Conservation (phyloP, 2,888 invertebrate species). For the Coelinius sp. region DNA sequence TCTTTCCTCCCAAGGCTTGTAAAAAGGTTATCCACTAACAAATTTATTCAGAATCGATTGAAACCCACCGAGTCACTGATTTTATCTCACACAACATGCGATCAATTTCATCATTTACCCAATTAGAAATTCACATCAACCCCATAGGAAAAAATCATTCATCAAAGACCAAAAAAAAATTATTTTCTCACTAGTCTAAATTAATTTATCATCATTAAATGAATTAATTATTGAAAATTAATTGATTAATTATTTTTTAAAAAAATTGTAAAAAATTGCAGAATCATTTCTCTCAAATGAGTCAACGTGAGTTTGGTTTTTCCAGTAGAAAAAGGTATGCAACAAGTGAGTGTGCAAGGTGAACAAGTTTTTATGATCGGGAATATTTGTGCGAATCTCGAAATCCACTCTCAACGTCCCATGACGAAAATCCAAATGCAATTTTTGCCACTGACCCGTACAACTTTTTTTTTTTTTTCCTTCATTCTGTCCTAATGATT, state of each 20-base stretch:
- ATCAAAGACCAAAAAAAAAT: too few species aligned
- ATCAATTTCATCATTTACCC: neutral
- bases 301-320: neutral
- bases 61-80: neutral
- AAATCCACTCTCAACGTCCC: neutral
- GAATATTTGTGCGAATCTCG: neutral
- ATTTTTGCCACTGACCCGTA: neutral
- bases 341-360: conserved; percentile 6
- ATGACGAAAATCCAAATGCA: neutral
- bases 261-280: neutral
- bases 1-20: neutral
- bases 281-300: neutral
- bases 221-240: neutral
- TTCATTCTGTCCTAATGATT: neutral
- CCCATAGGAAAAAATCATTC: too few species aligned
- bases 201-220: neutral
- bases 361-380: neutral
- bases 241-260: neutral
- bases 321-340: neutral
- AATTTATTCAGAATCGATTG: conserved; percentile 3
- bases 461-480: neutral
- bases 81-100: neutral
- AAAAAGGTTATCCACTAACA: neutral
- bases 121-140: neutral
- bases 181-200: too few species aligned